phyloP scores from a whole-genome alignment of 1,140 invertebrate species.

The Saccostrea echinata region DNA sequence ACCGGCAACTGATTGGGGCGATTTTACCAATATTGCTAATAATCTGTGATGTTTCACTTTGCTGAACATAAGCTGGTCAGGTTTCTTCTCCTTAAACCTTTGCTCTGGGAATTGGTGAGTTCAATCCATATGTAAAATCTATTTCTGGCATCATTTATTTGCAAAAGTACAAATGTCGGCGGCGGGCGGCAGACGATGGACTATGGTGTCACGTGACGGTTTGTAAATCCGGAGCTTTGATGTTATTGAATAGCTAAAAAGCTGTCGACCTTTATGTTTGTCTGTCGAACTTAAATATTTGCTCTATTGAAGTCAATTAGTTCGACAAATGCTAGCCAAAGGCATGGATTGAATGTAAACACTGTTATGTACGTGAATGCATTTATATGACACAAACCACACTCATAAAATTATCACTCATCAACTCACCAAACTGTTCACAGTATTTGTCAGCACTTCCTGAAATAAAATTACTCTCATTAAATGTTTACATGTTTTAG shows the following conservation, averaged over 20 bases:
- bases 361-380: no score
- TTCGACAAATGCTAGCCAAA: background rate
- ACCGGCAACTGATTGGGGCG: background rate
- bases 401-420: no score
- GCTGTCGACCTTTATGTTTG: background rate
- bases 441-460: no score
- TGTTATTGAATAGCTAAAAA: background rate
- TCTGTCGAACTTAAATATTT: conserved; percentile 16
- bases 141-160: background rate
- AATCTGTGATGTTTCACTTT: background rate
- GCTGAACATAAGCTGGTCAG: background rate
- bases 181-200: background rate
- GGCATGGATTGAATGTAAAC: background rate
- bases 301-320: background rate
- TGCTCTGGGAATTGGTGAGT: background rate
- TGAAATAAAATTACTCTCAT: no score
- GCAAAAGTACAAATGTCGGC: background rate
- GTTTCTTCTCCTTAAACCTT: background rate
- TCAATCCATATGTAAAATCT: conserved; percentile 13
- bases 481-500: no score
- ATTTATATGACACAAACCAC: no score
- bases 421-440: no score
- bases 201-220: background rate
- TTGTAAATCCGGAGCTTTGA: background rate
- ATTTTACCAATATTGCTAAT: background rate